Evolutionary conservation across 2,888 invertebrate genomes (phyloP).

Genomic region (Eustalomyia histrio): DNA sequence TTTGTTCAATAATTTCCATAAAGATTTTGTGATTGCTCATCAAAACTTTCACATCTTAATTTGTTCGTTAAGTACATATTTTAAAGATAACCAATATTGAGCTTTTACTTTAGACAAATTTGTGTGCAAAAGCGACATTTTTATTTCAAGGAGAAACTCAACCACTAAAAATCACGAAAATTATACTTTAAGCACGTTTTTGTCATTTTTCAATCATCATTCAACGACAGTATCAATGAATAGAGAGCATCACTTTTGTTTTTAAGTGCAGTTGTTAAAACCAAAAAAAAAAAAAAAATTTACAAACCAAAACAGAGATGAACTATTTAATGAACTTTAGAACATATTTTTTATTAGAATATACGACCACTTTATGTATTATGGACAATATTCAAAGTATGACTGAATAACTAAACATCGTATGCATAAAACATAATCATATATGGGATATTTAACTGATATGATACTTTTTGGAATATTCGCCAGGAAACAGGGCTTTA

Average conservation of each 20-base stretch:
- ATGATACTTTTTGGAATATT: no score
- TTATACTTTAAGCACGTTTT: constrained; percentile 19
- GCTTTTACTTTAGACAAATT: neutral
- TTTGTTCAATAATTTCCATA: neutral
- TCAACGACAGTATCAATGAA: neutral
- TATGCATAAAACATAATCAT: no score
- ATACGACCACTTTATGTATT: no score
- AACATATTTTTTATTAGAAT: no score
- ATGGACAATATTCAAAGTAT: no score
- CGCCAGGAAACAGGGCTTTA: no score
- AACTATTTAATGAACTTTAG: no score
- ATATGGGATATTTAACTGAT: no score
- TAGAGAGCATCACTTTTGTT: neutral
- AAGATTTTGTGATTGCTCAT: neutral
- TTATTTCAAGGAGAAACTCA: constrained; percentile 7
- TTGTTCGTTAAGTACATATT: neutral
- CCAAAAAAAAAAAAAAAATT: no score
- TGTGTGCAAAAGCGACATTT: neutral
- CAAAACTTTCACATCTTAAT: neutral
- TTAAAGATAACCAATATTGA: neutral
- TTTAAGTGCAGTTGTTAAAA: no score
- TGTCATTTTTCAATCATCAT: constrained; percentile 4
- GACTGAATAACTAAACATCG: no score
- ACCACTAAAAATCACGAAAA: neutral
- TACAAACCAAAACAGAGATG: no score